Percentiles rank a stretch among this genome's conserved stretches.
phyloP scores from a whole-genome alignment of 2,888 invertebrate genomes.

The Agrilus mali region DNA sequence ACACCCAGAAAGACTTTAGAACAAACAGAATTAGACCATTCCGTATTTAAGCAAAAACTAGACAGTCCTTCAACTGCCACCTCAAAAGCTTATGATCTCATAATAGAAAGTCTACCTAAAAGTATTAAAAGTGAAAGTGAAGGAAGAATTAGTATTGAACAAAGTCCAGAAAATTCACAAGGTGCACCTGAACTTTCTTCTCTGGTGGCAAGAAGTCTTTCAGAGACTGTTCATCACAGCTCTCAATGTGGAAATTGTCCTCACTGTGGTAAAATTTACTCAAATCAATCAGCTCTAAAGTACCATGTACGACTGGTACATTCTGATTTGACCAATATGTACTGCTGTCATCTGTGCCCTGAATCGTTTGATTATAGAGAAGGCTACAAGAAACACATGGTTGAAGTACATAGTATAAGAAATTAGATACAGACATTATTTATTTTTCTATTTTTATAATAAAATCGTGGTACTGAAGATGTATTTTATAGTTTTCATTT shows the following conservation, averaged over 20 bases:
- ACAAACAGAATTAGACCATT: no score
- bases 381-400: conserved; percentile 58
- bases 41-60: no score
- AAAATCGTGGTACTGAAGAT: conserved; percentile 2
- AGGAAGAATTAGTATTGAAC: conserved; percentile 2
- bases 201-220: not conserved
- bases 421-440: conserved; percentile 29
- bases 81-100: conserved; percentile 2
- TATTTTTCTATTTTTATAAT: conserved; percentile 14
- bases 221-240: conserved; percentile 26
- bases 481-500: no score
- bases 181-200: conserved; percentile 6
- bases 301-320: conserved; percentile 57
- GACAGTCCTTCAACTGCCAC: no score
- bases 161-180: conserved; percentile 1
- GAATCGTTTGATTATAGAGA: conserved; percentile 56
- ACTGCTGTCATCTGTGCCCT: conserved; percentile 57
- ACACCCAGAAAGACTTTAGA: no score
- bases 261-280: conserved; percentile 55
- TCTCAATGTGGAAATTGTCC: conserved; percentile 50
- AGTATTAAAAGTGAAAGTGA: conserved; percentile 5
- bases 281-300: conserved; percentile 56
- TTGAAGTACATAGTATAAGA: conserved; percentile 50
- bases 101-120: conserved; percentile 3
- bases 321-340: conserved; percentile 52